A percentile compares a stretch with the other conserved stretches of the same genome.
These are phyloP conservation scores for Melanocharis versteri DNA, from an alignment of 2,113 vertebrate species.

Conservation along the genomic window DNA sequence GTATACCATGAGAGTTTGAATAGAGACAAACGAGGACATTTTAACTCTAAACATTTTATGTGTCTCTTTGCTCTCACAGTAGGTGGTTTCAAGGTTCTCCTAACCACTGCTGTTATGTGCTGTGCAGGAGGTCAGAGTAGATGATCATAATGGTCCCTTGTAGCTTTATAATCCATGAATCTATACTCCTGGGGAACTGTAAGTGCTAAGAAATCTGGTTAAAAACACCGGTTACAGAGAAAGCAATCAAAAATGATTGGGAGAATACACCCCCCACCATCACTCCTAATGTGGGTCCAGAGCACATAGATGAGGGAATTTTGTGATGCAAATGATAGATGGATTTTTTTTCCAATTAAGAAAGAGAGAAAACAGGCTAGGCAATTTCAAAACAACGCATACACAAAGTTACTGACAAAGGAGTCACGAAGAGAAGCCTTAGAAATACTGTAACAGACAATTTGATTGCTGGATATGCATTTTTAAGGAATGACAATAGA, in stretches of 20 bases:
- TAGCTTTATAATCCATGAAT: conserved; percentile 21
- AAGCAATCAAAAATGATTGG: background rate
- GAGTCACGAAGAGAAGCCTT: background rate
- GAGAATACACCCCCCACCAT: background rate
- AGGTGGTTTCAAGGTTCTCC: background rate
- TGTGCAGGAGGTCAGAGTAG: background rate
- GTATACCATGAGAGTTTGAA: background rate
- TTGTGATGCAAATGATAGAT: background rate
- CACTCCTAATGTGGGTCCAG: background rate
- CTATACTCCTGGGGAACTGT: background rate
- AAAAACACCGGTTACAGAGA: background rate
- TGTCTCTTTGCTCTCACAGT: background rate
- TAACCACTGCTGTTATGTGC: background rate
- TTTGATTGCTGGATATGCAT: background rate
- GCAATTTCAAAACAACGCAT: background rate
- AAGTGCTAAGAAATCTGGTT: background rate
- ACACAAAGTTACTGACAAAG: background rate
- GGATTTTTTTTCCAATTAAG: background rate
- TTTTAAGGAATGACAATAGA: background rate
- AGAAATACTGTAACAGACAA: background rate
- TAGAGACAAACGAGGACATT: background rate
- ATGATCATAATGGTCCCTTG: background rate
- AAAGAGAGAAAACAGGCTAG: background rate
- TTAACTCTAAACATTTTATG: background rate
- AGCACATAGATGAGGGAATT: background rate